Evolutionary conservation across 2,888 invertebrate species (phyloP).

Genomic region (Amphipoea lucens): DNA sequence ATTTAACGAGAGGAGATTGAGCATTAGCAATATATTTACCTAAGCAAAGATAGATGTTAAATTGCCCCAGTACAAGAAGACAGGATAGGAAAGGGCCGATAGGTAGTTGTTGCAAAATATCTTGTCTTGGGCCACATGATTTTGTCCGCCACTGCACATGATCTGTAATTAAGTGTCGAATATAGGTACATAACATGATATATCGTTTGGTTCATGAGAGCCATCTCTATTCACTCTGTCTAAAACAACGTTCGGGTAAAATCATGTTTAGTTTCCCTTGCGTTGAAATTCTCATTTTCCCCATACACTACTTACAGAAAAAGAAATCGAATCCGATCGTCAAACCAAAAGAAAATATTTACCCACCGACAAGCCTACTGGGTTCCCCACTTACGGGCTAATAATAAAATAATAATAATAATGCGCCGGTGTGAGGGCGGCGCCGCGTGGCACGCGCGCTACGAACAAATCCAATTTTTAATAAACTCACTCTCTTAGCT

Average conservation of each 20-base stretch:
- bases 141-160: conserved; percentile 8
- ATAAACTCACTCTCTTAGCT: conserved; percentile 78
- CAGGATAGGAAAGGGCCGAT: neutral
- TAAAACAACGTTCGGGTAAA: neutral
- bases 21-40: neutral
- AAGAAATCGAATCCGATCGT: conserved; percentile 8
- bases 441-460: conserved; percentile 72
- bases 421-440: conserved; percentile 51
- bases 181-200: neutral
- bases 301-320: neutral
- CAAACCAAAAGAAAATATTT: conserved; percentile 59
- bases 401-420: conserved; percentile 72
- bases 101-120: neutral
- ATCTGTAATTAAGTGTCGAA: neutral
- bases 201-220: neutral
- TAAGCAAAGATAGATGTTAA: neutral
- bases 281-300: neutral
- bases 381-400: conserved; percentile 51
- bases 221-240: neutral
- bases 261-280: neutral
- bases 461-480: conserved; percentile 85
- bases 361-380: conserved; percentile 40
- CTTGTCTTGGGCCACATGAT: neutral
- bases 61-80: neutral
- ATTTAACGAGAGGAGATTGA: neutral